Percentiles rank a stretch among this genome's conserved stretches.
Conservation (phyloP, 2,113 vertebrate species). For the Charina bottae region DNA sequence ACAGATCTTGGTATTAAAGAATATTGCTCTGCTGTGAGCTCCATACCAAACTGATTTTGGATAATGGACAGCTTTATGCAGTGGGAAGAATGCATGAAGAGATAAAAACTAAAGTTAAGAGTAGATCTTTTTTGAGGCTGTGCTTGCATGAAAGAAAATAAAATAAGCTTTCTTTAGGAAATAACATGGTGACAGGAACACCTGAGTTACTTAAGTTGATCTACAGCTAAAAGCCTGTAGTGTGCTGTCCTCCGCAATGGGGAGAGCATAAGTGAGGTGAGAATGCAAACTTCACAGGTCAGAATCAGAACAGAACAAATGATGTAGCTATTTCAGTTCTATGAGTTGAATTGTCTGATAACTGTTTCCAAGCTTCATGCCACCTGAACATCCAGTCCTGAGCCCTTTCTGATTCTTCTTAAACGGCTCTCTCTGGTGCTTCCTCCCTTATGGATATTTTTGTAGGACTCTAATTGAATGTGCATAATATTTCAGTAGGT, state of each 20-base stretch:
- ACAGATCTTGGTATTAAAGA: not conserved
- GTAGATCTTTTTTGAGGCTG: not conserved
- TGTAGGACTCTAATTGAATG: too few species aligned
- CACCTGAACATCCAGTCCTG: too few species aligned
- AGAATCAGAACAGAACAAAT: not conserved
- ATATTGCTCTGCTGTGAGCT: not conserved
- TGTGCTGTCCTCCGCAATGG: not conserved
- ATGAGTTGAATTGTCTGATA: too few species aligned
- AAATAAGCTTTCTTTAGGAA: not conserved
- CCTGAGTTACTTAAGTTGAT: not conserved
- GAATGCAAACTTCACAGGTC: not conserved
- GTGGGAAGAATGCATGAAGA: not conserved
- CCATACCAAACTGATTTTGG: not conserved
- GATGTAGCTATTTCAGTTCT: too few species aligned
- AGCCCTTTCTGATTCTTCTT: too few species aligned
- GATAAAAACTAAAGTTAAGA: not conserved
- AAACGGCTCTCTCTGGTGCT: too few species aligned
- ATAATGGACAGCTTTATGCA: not conserved
- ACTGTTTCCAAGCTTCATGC: too few species aligned
- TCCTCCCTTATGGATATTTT: too few species aligned
- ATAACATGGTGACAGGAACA: not conserved
- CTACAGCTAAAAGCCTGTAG: not conserved
- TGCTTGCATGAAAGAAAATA: not conserved
- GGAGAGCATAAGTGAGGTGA: not conserved
- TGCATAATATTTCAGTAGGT: too few species aligned